Evolutionary conservation across 2,797 vertebrate genomes (phyloP).

Genomic region (Tauraco hartlaubi): DNA sequence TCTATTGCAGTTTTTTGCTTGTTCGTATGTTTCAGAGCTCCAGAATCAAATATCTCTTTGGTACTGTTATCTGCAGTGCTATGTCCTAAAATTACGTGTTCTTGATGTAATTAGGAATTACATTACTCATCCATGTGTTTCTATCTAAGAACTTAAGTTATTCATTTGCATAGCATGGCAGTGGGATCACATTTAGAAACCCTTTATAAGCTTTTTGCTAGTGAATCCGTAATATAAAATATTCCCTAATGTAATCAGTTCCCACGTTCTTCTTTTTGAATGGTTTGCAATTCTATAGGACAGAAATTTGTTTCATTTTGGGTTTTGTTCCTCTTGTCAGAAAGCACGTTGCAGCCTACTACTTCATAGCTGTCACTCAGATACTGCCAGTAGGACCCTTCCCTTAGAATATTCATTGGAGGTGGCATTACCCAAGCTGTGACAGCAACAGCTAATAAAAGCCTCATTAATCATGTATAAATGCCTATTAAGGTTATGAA

Average conservation of each 20-base stretch:
- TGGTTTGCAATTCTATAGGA: neutral
- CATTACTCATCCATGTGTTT: neutral
- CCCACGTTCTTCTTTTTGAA: neutral
- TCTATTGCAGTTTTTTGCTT: neutral
- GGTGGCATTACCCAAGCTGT: neutral
- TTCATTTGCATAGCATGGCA: neutral
- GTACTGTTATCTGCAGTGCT: neutral
- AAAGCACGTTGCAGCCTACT: neutral
- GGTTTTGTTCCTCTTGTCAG: neutral
- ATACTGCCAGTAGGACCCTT: neutral
- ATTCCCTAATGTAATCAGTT: neutral
- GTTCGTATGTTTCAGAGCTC: neutral
- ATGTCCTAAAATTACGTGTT: neutral
- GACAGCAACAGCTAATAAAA: slow-evolving; percentile 28
- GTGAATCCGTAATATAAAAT: neutral
- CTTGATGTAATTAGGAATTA: neutral
- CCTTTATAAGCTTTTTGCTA: neutral
- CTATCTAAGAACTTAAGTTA: neutral
- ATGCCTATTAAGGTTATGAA: slow-evolving; percentile 32
- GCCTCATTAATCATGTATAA: slow-evolving; percentile 25
- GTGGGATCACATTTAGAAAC: neutral
- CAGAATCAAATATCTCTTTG: neutral
- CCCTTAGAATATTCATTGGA: neutral
- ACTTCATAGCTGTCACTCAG: neutral
- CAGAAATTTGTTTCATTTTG: neutral